Conservation (phyloP, 2,888 invertebrate genomes). For the Pogonocherus hispidulus region DNA sequence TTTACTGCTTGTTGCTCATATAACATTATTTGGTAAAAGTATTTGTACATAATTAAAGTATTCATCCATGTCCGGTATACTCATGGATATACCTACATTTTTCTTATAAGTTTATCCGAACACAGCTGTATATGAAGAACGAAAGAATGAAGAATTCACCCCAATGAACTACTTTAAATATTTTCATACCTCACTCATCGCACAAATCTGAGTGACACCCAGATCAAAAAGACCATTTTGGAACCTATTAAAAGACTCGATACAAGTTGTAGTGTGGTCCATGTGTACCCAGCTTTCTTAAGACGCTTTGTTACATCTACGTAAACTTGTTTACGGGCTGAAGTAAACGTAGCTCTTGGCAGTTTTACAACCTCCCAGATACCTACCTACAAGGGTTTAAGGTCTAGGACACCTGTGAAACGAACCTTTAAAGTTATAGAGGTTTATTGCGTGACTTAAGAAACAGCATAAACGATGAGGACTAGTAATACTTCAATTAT, state of each 20-base stretch:
- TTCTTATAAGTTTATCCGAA: too few species aligned
- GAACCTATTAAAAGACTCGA: constrained; percentile 28
- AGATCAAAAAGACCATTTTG: constrained; percentile 50
- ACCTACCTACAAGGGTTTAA: constrained; percentile 36
- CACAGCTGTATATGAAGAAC: too few species aligned
- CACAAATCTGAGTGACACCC: constrained; percentile 6
- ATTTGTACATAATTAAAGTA: too few species aligned
- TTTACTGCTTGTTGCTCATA: too few species aligned
- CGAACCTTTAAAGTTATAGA: constrained; percentile 55
- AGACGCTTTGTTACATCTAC: constrained; percentile 44
- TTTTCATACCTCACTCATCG: constrained; percentile 15
- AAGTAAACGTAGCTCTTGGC: constrained; percentile 41
- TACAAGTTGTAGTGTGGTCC: constrained; percentile 53
- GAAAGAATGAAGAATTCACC: neutral
- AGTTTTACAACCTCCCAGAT: constrained; percentile 49
- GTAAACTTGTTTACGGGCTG: constrained; percentile 52
- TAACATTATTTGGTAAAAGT: too few species aligned
- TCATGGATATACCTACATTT: too few species aligned
- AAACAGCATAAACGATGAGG: constrained; percentile 9
- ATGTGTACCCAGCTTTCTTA: constrained; percentile 56
- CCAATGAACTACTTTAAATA: constrained; percentile 18
- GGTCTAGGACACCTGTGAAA: constrained; percentile 50
- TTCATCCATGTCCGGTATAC: too few species aligned
- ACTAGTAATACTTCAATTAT: too few species aligned
- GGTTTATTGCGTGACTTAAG: constrained; percentile 57